phyloP scores from a whole-genome alignment of 2,113 vertebrate species.

The Nerophis ophidion region DNA sequence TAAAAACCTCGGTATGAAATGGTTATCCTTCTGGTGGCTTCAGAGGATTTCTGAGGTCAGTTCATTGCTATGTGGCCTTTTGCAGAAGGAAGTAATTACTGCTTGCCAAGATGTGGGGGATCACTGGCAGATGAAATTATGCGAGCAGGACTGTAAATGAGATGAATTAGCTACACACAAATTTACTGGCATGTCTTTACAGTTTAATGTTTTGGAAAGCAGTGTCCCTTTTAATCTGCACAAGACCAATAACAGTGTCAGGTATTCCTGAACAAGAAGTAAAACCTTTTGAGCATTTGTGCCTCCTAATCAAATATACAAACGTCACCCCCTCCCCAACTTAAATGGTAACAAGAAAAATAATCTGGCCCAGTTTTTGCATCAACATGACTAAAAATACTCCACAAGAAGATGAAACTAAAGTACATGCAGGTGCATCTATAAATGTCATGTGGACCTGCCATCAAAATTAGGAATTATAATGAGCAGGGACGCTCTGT shows the following conservation, averaged over 20 bases:
- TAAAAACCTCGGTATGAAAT: conserved; percentile 36
- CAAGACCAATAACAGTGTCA: conserved; percentile 15
- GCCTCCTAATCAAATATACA: conserved; percentile 3
- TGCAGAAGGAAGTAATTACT: conserved; percentile 60
- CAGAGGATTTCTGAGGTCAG: conserved; percentile 45
- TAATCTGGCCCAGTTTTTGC: conserved; percentile 44
- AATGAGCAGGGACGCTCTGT: conserved; percentile 2
- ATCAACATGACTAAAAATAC: conserved; percentile 33
- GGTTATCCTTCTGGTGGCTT: conserved; percentile 40
- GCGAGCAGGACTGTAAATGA: conserved; percentile 33
- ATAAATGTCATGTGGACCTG: conserved; percentile 15
- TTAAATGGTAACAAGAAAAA: conserved; percentile 23
- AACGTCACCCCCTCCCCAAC: not conserved
- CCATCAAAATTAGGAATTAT: conserved; percentile 7
- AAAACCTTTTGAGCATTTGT: conserved; percentile 2
- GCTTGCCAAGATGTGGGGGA: conserved; percentile 37
- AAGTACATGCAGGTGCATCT: conserved; percentile 10
- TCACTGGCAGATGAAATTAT: conserved; percentile 54
- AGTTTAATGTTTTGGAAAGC: conserved; percentile 26
- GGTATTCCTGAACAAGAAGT: conserved; percentile 13
- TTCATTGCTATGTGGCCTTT: conserved; percentile 42
- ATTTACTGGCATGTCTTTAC: conserved; percentile 37
- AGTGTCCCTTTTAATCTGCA: conserved; percentile 12
- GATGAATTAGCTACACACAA: conserved; percentile 37
- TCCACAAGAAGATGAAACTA: conserved; percentile 24